phyloP scores from a whole-genome alignment of 2,888 invertebrate species.

The Drosophila conformis region DNA sequence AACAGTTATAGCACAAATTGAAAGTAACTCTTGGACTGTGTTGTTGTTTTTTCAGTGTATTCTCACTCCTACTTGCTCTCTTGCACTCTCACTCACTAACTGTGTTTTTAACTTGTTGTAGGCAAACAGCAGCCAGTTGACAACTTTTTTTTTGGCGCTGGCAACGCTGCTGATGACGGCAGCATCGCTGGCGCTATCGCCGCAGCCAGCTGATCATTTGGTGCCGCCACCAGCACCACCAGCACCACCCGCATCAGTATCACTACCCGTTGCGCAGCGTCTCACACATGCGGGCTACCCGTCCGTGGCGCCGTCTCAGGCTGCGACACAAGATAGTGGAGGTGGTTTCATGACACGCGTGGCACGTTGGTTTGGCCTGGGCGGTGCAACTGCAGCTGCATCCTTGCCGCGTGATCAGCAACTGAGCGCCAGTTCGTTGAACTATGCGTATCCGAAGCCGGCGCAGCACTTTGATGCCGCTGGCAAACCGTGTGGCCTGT shows the following conservation, averaged over 20 bases:
- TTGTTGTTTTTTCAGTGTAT: conserved; percentile 1
- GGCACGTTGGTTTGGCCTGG: conserved; percentile 84
- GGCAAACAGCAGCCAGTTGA: conserved; percentile 46
- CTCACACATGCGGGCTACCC: conserved; percentile 48
- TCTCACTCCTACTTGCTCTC: neutral
- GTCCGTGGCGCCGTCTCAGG: conserved; percentile 13
- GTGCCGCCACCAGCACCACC: conserved; percentile 83
- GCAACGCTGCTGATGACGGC: conserved; percentile 29
- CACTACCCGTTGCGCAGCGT: conserved; percentile 42
- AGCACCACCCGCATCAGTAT: conserved; percentile 39
- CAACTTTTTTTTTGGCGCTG: conserved; percentile 33
- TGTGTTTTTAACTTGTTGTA: conserved; percentile 24
- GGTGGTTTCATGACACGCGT: conserved; percentile 83
- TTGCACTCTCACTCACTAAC: conserved; percentile 26
- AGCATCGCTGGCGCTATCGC: conserved; percentile 21
- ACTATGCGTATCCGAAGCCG: conserved; percentile 75
- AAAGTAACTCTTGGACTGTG: neutral
- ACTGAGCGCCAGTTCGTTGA: conserved; percentile 48
- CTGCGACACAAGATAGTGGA: neutral
- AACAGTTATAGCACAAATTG: neutral
- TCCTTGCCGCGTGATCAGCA: conserved; percentile 72
- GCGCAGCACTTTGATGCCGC: conserved; percentile 60
- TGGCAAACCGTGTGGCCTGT: conserved; percentile 89
- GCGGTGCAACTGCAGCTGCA: conserved; percentile 44
- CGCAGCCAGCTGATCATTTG: conserved; percentile 80